These are phyloP conservation scores for Python bivittatus DNA, from an alignment of 2,113 vertebrate genomes.

Conservation along the genomic window DNA sequence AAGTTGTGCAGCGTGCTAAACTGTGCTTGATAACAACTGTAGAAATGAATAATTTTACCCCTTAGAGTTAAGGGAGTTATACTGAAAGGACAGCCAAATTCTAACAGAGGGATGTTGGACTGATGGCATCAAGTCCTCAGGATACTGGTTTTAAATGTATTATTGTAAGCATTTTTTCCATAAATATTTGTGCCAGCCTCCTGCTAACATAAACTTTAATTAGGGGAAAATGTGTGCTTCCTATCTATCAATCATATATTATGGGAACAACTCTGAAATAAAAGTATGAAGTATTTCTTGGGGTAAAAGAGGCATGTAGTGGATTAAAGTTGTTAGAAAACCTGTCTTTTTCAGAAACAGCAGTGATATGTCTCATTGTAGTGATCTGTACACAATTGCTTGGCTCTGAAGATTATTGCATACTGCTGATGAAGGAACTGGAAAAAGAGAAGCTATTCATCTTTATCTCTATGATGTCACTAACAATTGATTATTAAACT, in stretches of 20 bases:
- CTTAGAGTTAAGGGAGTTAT: not conserved
- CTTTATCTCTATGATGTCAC: not conserved
- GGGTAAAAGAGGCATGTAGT: not conserved
- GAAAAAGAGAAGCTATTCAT: not conserved
- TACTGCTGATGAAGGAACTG: not conserved
- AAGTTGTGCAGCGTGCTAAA: constrained; percentile 2
- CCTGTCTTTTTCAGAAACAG: constrained; percentile 3
- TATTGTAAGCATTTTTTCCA: constrained; percentile 2
- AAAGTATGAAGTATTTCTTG: not conserved
- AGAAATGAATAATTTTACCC: not conserved
- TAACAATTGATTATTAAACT: not conserved
- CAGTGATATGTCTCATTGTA: constrained; percentile 48
- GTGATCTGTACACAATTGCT: not conserved
- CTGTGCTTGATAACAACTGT: not conserved
- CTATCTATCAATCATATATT: not conserved
- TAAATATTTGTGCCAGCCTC: fast-evolving
- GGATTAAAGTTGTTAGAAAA: fast-evolving
- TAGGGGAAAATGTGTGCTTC: not conserved
- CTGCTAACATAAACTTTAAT: not conserved
- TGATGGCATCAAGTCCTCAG: fast-evolving
- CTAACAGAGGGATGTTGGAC: not conserved
- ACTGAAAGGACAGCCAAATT: not conserved
- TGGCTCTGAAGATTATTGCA: not conserved
- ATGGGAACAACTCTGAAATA: not conserved
- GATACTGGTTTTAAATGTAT: not conserved